Conservation (phyloP, 92 coral and sea anemone genomes). For the Heliopora coerulea region DNA sequence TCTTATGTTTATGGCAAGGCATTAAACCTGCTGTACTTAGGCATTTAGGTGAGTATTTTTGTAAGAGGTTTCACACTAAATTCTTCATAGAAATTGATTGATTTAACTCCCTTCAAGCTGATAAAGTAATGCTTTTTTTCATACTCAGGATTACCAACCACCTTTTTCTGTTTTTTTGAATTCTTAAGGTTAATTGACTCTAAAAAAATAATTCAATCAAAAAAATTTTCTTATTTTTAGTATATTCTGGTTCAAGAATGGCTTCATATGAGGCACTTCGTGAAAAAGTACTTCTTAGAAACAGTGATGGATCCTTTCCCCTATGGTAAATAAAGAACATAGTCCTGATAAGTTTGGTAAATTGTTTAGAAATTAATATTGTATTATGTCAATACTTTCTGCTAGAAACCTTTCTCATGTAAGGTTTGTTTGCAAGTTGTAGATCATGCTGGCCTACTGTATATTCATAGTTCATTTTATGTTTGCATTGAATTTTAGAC, state of each 20-base stretch:
- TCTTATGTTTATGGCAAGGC: slow-evolving; percentile 85
- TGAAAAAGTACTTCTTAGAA: slow-evolving; percentile 74
- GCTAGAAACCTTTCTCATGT: no score
- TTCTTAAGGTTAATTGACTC: no score
- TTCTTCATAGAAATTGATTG: neutral
- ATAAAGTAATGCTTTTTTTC: no score
- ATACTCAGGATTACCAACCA: no score
- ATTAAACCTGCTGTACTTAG: slow-evolving; percentile 89
- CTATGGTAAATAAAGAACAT: slow-evolving; percentile 59
- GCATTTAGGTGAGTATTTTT: slow-evolving; percentile 67
- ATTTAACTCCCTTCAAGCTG: neutral
- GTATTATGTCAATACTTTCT: no score
- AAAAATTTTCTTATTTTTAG: slow-evolving; percentile 36
- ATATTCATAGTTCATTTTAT: no score
- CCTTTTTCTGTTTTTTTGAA: no score
- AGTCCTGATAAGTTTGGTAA: neutral
- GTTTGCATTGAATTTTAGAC: no score
- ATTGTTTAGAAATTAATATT: no score
- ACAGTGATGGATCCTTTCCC: slow-evolving; percentile 80
- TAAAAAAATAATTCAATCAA: no score
- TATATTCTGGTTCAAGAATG: slow-evolving; percentile 96
- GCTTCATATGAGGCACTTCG: slow-evolving; percentile 87
- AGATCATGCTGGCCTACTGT: no score
- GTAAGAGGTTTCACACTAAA: neutral
- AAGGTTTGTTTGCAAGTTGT: no score